Evolutionary conservation across 2,113 vertebrate species (phyloP).

Genomic region (Oostethus manadensis): DNA sequence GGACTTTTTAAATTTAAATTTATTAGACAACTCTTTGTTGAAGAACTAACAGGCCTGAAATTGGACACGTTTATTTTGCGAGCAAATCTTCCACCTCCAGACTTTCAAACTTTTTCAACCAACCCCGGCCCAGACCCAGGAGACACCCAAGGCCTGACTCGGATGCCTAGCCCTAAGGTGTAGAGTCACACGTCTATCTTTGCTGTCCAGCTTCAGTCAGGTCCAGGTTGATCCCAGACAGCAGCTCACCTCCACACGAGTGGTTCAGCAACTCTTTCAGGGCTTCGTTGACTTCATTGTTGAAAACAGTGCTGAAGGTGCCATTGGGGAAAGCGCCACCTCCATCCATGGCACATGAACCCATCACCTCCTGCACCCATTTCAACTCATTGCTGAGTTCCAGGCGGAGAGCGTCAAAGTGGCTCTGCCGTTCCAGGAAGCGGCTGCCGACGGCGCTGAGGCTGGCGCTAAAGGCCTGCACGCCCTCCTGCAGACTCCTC

Average conservation of each 20-base stretch:
- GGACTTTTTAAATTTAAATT: too few relatives aligned
- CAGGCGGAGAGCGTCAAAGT: constrained; percentile 74
- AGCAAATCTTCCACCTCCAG: too few relatives aligned
- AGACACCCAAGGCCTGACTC: too few relatives aligned
- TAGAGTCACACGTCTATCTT: constrained; percentile 21
- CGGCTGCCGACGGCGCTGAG: constrained; percentile 63
- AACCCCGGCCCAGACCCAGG: too few relatives aligned
- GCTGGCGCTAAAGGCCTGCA: constrained; percentile 59
- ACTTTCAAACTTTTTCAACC: too few relatives aligned
- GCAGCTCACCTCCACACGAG: constrained; percentile 72
- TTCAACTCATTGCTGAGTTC: constrained; percentile 79
- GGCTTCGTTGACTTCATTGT: constrained; percentile 76
- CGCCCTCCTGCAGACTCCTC: constrained; percentile 78
- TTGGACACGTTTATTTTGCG: too few relatives aligned
- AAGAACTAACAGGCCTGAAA: too few relatives aligned
- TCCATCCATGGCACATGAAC: constrained; percentile 63
- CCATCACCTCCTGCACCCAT: constrained; percentile 82
- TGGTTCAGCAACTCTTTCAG: constrained; percentile 78
- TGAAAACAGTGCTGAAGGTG: constrained; percentile 64
- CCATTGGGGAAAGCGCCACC: constrained; percentile 50
- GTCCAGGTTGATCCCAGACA: constrained; percentile 74
- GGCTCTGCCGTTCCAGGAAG: constrained; percentile 72
- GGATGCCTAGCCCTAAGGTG: too few relatives aligned
- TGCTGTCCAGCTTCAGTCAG: constrained; percentile 57
- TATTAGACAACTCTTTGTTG: too few relatives aligned